Percentiles rank a stretch among this genome's conserved stretches.
Conservation (phyloP, 2,113 vertebrate species). For the Elanus axillaris region DNA sequence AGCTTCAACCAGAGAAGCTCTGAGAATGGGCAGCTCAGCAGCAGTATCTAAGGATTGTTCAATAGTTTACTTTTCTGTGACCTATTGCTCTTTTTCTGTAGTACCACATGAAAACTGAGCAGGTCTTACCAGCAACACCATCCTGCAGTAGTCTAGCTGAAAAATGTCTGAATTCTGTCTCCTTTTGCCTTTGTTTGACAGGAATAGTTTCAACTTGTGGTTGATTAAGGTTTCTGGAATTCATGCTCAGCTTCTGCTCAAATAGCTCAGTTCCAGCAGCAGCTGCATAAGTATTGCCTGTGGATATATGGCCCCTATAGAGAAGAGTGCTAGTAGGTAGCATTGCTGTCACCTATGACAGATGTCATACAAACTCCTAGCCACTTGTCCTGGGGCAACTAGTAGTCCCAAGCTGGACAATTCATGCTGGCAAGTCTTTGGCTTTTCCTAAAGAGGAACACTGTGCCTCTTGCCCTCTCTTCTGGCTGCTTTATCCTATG, state of each 20-base stretch:
- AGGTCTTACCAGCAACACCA: background rate
- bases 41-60: background rate
- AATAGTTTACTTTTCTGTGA: background rate
- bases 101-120: background rate
- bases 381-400: background rate
- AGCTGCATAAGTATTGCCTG: background rate
- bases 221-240: background rate
- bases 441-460: accelerated
- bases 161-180: background rate
- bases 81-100: background rate
- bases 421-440: background rate
- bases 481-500: background rate
- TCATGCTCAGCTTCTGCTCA: background rate
- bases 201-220: background rate
- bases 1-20: background rate
- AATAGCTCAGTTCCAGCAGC: background rate
- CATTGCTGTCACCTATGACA: background rate
- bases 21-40: background rate
- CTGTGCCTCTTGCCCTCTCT: background rate
- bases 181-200: background rate
- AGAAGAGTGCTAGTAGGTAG: background rate
- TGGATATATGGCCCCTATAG: background rate
- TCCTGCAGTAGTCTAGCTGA: background rate
- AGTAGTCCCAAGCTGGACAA: background rate
- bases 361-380: background rate